phyloP scores from a whole-genome alignment of 2,888 invertebrate genomes.

The Parnassius smintheus region DNA sequence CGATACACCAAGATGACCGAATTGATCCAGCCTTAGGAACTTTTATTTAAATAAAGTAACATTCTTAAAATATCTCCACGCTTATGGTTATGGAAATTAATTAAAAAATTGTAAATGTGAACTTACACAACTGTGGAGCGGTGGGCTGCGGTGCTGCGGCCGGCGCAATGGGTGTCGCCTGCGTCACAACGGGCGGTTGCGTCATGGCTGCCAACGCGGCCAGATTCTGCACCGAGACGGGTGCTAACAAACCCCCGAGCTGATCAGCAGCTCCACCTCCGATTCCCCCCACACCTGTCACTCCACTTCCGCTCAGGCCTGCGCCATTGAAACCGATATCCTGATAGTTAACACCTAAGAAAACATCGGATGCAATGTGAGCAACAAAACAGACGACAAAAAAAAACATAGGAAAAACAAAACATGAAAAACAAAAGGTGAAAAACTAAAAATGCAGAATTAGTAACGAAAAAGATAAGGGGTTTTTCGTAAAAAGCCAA shows the following conservation, averaged over 20 bases:
- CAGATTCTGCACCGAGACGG: constrained; percentile 94
- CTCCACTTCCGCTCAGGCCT: constrained; percentile 66
- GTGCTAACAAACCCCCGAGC: constrained; percentile 90
- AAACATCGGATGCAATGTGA: constrained; percentile 38
- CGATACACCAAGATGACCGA: too few species aligned
- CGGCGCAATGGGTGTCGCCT: constrained; percentile 71
- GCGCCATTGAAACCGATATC: constrained; percentile 79
- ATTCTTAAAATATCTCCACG: neutral
- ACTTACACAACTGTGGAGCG: constrained; percentile 74
- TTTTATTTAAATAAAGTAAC: too few species aligned
- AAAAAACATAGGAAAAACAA: constrained; percentile 25
- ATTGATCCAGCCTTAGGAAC: too few species aligned
- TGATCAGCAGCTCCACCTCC: constrained; percentile 90
- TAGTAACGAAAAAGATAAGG: neutral
- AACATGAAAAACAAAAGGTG: neutral
- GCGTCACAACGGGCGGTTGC: constrained; percentile 80
- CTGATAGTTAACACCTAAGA: constrained; percentile 75
- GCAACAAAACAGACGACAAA: constrained; percentile 30
- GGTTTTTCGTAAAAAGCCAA: neutral
- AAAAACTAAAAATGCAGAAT: neutral
- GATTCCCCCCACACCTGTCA: constrained; percentile 78
- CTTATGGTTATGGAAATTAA: neutral
- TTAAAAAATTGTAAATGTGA: constrained; percentile 10
- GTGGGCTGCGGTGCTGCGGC: constrained; percentile 61
- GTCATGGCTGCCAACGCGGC: constrained; percentile 94